Base-by-base conservation (phyloP, 1,140 invertebrate species). In the Spodoptera frugiperda region DNA sequence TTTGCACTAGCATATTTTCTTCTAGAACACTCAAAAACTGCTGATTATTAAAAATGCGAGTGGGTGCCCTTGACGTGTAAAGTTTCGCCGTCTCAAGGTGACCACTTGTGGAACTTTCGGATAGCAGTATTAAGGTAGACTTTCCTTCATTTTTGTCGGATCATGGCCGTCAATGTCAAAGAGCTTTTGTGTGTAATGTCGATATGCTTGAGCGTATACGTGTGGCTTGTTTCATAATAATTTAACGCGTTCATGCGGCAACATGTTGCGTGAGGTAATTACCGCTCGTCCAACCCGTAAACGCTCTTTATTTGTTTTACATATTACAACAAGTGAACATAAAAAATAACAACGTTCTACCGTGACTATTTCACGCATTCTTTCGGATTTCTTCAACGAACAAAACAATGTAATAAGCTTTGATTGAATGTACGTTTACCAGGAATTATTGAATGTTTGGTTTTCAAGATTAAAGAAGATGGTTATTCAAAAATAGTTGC, bases 221-320 rank as follows among this genome's bases (percentile, higher is more conserved):
- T 17, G 33, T 55, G 48, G 39, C 17, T 63, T 30, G 46, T 44
- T 51, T 61, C 25, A 51, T 63, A 63, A 75, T 75, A 63, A 75
- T 75, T 75, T 75, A 30, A 59, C 48, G 57, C 44, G 44, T 15
- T 25, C 19, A 73, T 48, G 70, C 54, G 53, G 44, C 72, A n/a
- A 30, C 15, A n/a, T 30, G 53, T 63, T 57, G 57, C 44, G 33
- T 48, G 44, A 63, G 65, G 46, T 33, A 65, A 75, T 75, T 75
- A 75, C 57, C 14, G 25, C 71, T 19, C 15, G 70, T 57, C 57
- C 25, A 57, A 53, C 21, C 71, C 30, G 57, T 65, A 63, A 75
- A 33, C 59, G 25, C 15, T 75, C 57, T 75, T 65, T 63, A 75
- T 65, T 75, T 75, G 72, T 75, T 75, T 75, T 75, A n/a, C 55